phyloP scores from a whole-genome alignment of 2,113 vertebrate species.

The Spea multiplicata region DNA sequence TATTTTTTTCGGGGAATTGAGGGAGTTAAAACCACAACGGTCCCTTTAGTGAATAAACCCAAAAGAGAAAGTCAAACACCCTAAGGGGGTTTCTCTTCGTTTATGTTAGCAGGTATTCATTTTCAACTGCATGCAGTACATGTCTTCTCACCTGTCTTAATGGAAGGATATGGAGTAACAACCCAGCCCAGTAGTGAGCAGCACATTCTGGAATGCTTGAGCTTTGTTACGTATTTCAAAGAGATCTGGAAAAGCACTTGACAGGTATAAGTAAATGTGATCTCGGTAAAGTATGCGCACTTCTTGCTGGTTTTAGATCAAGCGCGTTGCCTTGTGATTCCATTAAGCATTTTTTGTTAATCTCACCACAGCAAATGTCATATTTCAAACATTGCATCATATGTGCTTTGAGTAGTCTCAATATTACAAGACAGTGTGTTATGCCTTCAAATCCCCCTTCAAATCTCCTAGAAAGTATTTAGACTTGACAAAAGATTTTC shows the following conservation, averaged over 20 bases:
- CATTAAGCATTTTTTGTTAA: constrained; percentile 7
- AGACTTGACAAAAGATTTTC: neutral
- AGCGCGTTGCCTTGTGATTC: neutral
- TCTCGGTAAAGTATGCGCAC: constrained; percentile 16
- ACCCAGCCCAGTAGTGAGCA: neutral
- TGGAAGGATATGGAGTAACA: constrained; percentile 4
- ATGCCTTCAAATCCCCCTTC: neutral
- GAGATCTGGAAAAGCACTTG: constrained; percentile 24
- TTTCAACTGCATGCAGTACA: neutral
- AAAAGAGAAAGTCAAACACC: too few species aligned
- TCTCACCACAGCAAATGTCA: constrained; percentile 9
- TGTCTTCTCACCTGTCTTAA: constrained; percentile 15
- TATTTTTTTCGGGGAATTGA: too few species aligned
- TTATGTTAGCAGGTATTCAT: neutral
- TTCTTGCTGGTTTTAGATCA: constrained; percentile 9
- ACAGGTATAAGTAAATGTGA: constrained; percentile 22
- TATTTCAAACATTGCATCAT: constrained; percentile 24
- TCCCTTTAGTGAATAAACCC: too few species aligned
- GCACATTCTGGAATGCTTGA: constrained; percentile 2
- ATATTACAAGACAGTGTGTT: neutral
- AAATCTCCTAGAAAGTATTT: neutral
- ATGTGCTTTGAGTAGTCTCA: constrained; percentile 3
- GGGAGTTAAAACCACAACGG: too few species aligned
- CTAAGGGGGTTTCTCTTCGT: constrained; percentile 2
- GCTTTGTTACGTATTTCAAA: constrained; percentile 1